These are phyloP conservation scores for Dromiciops gliroides DNA, from an alignment of 2,113 vertebrate species.

Conservation along the genomic window DNA sequence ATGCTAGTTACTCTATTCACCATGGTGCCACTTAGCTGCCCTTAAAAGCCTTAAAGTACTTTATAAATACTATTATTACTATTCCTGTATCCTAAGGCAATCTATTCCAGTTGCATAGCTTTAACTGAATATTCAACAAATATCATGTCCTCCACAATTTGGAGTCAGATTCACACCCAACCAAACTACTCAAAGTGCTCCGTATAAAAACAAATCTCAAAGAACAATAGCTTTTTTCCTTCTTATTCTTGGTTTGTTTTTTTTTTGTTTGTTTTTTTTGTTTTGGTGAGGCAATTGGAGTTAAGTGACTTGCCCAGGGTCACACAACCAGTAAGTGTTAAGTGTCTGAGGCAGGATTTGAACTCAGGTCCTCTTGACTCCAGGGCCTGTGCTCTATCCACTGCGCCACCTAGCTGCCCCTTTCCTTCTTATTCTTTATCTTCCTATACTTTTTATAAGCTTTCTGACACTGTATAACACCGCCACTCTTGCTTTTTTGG, in stretches of 20 bases:
- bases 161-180: neutral
- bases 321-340: too few relatives aligned
- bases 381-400: too few relatives aligned
- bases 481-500: neutral
- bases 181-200: neutral
- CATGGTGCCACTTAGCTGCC: neutral
- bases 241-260: neutral
- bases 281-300: too few relatives aligned
- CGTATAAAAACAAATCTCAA: neutral
- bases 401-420: too few relatives aligned
- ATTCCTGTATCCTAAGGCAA: neutral
- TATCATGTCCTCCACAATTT: neutral
- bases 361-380: too few relatives aligned
- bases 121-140: neutral
- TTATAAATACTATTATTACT: neutral
- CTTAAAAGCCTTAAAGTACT: neutral
- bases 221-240: neutral
- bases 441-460: neutral
- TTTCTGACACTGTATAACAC: neutral
- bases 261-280: too few relatives aligned
- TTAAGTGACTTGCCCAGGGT: too few relatives aligned
- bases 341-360: too few relatives aligned
- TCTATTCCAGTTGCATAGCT: neutral
- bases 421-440: neutral
- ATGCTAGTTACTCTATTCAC: too few relatives aligned